phyloP scores from a whole-genome alignment of 2,888 invertebrate species.

The Autographa gamma region DNA sequence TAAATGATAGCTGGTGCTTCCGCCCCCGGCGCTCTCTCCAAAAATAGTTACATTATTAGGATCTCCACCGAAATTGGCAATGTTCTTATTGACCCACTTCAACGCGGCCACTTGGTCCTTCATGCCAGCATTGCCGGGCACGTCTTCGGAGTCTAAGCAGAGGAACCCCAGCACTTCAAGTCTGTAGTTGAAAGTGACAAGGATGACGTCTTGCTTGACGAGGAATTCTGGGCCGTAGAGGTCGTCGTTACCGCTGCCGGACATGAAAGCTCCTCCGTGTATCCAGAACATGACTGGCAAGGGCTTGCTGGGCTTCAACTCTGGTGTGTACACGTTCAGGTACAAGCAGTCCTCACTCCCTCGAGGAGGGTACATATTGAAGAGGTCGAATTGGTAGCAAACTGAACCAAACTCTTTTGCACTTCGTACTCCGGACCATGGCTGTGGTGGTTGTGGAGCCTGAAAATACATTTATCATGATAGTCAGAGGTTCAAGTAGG shows the following conservation, averaged over 20 bases:
- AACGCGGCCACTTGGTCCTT: slow-evolving; percentile 68
- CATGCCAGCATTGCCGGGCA: slow-evolving; percentile 69
- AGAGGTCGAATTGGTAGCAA: slow-evolving; percentile 36
- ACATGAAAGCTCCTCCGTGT: slow-evolving; percentile 60
- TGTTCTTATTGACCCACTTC: slow-evolving; percentile 66
- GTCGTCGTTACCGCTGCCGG: slow-evolving; percentile 61
- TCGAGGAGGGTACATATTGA: slow-evolving; percentile 85
- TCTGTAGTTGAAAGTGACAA: slow-evolving; percentile 64
- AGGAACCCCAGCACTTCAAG: slow-evolving; percentile 66
- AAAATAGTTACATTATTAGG: slow-evolving; percentile 65
- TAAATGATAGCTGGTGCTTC: slow-evolving; percentile 64
- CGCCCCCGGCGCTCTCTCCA: slow-evolving; percentile 73
- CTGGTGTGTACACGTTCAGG: slow-evolving; percentile 66
- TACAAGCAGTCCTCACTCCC: slow-evolving; percentile 65
- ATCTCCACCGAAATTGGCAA: slow-evolving; percentile 65
- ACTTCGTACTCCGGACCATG: slow-evolving; percentile 68
- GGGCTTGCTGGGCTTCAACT: slow-evolving; percentile 50
- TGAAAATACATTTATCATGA: slow-evolving; percentile 63
- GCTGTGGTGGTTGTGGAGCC: slow-evolving; percentile 58
- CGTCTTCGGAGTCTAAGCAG: slow-evolving; percentile 62
- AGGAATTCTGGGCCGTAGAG: slow-evolving; percentile 65
- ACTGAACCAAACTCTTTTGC: slow-evolving; percentile 63
- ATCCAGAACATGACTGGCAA: slow-evolving; percentile 65
- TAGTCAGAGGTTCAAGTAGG: slow-evolving; percentile 31
- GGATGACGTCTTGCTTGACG: slow-evolving; percentile 58